These are phyloP conservation scores for Telmatherina bonti DNA, from an alignment of 2,797 vertebrate species.

Conservation along the genomic window DNA sequence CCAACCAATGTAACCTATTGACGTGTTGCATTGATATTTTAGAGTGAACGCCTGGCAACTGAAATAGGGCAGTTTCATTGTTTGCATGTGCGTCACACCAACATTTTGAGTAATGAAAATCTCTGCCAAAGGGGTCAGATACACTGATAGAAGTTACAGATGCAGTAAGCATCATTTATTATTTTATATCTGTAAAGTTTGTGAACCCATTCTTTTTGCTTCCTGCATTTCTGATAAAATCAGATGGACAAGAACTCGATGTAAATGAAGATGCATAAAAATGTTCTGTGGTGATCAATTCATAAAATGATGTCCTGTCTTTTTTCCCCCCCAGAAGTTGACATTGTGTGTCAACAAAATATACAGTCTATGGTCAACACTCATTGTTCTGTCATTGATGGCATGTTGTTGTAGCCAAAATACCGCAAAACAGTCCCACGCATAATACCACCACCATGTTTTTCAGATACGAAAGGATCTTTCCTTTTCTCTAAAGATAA, in stretches of 20 bases:
- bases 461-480: not conserved
- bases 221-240: too few relatives aligned
- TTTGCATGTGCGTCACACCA: conserved; percentile 10
- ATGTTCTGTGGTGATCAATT: too few relatives aligned
- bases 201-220: too few relatives aligned
- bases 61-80: not conserved
- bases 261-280: too few relatives aligned
- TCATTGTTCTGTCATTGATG: not conserved
- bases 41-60: conserved; percentile 3
- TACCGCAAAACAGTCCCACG: not conserved
- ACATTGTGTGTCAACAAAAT: too few relatives aligned
- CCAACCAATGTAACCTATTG: conserved; percentile 42
- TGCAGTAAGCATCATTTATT: not conserved
- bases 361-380: too few relatives aligned
- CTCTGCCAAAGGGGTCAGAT: not conserved
- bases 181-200: too few relatives aligned
- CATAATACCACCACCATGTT: not conserved
- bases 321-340: too few relatives aligned
- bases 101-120: conserved; percentile 10
- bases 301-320: too few relatives aligned
- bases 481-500: not conserved
- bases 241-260: too few relatives aligned
- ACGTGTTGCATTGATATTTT: conserved; percentile 13
- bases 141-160: not conserved
- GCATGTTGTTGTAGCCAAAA: not conserved